phyloP scores from a whole-genome alignment of 92 coral and sea anemone genomes.

The Porites cylindrica region DNA sequence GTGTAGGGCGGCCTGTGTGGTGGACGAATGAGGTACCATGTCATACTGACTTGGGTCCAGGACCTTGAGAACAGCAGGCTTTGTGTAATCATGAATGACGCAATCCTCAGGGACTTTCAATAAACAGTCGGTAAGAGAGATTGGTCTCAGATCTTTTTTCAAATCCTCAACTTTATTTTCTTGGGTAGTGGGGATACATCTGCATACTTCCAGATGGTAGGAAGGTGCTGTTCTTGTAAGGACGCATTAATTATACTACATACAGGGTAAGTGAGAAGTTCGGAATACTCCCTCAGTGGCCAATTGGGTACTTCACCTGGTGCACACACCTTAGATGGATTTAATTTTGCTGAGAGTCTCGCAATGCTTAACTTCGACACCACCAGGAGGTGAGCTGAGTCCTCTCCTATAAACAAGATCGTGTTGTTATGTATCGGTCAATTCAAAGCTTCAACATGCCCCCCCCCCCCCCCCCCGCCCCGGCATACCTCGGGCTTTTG shows the following conservation, averaged over 20 bases:
- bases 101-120: background rate
- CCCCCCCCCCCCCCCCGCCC: no score
- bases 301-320: conserved; percentile 52
- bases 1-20: no score
- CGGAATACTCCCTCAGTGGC: conserved; percentile 37
- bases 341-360: conserved; percentile 22
- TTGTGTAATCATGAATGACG: background rate
- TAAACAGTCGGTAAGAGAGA: conserved; percentile 30
- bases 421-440: no score
- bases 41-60: no score
- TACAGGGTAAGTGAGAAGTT: conserved; percentile 21
- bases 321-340: conserved; percentile 42
- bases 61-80: conserved; percentile 17
- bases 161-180: no score
- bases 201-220: no score
- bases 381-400: no score
- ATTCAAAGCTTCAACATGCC: no score
- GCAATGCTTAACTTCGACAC: background rate
- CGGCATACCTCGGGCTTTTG: no score
- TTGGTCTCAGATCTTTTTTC: conserved; percentile 12
- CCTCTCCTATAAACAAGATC: conserved; percentile 67
- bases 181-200: no score
- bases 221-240: conserved; percentile 13
- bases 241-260: conserved; percentile 27
- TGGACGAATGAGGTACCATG: no score